phyloP scores from a whole-genome alignment of 2,113 vertebrate species.

The Myotis lucifugus region DNA sequence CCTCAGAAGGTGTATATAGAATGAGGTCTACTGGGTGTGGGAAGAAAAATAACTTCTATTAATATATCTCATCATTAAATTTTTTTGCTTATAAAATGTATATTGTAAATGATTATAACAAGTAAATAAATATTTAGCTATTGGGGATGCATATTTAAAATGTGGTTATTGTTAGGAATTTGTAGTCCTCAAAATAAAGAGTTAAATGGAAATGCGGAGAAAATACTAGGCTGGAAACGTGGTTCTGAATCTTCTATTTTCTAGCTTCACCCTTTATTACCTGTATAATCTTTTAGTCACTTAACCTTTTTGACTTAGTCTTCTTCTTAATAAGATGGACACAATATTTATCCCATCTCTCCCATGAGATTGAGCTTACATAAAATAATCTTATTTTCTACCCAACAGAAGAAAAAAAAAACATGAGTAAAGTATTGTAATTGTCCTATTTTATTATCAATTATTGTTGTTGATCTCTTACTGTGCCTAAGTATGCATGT shows the following conservation, averaged over 20 bases:
- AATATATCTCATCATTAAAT: background rate
- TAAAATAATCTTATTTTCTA: conserved; percentile 6
- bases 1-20: background rate
- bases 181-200: background rate
- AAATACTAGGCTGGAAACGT: background rate
- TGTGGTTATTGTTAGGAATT: background rate
- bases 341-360: background rate
- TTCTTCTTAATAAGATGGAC: background rate
- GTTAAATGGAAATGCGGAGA: background rate
- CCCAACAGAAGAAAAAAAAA: background rate
- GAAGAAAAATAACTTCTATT: background rate
- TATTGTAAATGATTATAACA: background rate
- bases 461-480: background rate
- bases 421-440: background rate
- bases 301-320: background rate
- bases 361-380: background rate
- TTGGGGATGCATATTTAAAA: background rate
- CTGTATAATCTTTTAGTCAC: background rate
- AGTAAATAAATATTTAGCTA: background rate
- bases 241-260: background rate
- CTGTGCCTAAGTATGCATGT: background rate
- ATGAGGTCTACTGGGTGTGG: background rate
- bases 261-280: background rate
- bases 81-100: background rate
- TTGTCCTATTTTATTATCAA: background rate